Base-by-base conservation (phyloP, 2,888 invertebrate species). In the Hipparchia semele region DNA sequence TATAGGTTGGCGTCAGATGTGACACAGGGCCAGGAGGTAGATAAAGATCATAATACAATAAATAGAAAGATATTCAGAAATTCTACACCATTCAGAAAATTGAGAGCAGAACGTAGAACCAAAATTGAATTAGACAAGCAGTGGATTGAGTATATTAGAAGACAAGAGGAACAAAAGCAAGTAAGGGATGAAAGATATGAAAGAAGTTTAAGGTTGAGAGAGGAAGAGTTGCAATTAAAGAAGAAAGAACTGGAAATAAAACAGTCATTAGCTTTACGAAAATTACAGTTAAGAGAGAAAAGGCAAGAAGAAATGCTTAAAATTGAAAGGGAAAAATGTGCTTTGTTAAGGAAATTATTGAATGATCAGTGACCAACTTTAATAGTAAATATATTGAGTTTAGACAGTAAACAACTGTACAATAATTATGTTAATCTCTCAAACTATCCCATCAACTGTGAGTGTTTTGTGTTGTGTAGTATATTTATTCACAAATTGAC, bases 271-370 rank as follows among this genome's bases (percentile, higher is more conserved):
- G 88, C 89, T 64, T 80, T 89, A 77, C 88, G 84, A 79, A 88
- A 86, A 79, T 75, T 90, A 71, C 84, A 89, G 77, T 77, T 90
- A 8, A 88, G 84, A 81, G 89, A 90, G 77, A 87, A 83, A 75
- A 89, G 87, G 77, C 89, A 88, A 78, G 87, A 90, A 75, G 89
- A 89, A 81, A 82, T 88, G 70, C 75, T 90, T 2, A 88, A 87
- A 80, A 88, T 90, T 62, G 90, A 90, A 80, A 83, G 82, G 72
- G 88, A 89, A 80, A 90, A 90, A 78, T 90, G 90, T 86, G 84
- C 80, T 67, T 82, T 90, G 54, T 77, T 90, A 45, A 83, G 82
- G 70, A 87, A 87, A 77, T 77, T 89, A 72, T 77, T 89, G 53
- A 79, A 78, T 39, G 81, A 86, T 76, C 83, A 85, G 72, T 84